Percentiles rank a stretch among this genome's conserved stretches.
phyloP scores from a whole-genome alignment of 2,888 invertebrate species.

The Psylliodes chrysocephalus region DNA sequence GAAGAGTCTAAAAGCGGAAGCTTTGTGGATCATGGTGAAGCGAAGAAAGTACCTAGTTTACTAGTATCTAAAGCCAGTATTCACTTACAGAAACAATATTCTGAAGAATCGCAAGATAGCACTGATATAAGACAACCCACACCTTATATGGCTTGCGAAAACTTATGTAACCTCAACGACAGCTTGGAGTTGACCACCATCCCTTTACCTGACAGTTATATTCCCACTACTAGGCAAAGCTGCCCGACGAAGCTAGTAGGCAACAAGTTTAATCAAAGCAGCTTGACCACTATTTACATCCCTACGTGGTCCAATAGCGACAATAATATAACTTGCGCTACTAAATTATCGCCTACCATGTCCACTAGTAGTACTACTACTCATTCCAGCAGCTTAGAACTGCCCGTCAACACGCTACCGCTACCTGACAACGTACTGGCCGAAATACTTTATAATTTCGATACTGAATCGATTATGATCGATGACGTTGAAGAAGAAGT shows the following conservation, averaged over 20 bases:
- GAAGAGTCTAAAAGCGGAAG: conserved; percentile 64
- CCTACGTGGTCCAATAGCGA: conserved; percentile 66
- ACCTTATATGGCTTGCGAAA: conserved; percentile 74
- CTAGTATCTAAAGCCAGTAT: conserved; percentile 66
- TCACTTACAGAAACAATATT: conserved; percentile 56
- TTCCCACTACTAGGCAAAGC: conserved; percentile 69
- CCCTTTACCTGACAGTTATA: conserved; percentile 51
- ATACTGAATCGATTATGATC: conserved; percentile 52
- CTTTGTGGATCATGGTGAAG: conserved; percentile 65
- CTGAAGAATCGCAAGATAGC: conserved; percentile 72
- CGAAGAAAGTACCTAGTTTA: conserved; percentile 34
- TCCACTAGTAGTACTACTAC: conserved; percentile 59
- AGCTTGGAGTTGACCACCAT: conserved; percentile 66
- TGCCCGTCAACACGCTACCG: conserved; percentile 65
- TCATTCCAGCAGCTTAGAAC: conserved; percentile 70
- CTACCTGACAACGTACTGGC: conserved; percentile 68
- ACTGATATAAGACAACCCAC: conserved; percentile 69
- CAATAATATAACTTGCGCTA: conserved; percentile 56
- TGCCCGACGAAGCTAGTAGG: conserved; percentile 74
- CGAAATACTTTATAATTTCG: conserved; percentile 67
- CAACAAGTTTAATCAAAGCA: conserved; percentile 68
- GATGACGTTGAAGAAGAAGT: conserved; percentile 46
- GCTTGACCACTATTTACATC: conserved; percentile 68
- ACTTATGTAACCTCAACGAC: conserved; percentile 74
- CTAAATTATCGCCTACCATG: conserved; percentile 43